phyloP scores from a whole-genome alignment of 1,140 invertebrate genomes.

The Pogonomyrmex californicus region DNA sequence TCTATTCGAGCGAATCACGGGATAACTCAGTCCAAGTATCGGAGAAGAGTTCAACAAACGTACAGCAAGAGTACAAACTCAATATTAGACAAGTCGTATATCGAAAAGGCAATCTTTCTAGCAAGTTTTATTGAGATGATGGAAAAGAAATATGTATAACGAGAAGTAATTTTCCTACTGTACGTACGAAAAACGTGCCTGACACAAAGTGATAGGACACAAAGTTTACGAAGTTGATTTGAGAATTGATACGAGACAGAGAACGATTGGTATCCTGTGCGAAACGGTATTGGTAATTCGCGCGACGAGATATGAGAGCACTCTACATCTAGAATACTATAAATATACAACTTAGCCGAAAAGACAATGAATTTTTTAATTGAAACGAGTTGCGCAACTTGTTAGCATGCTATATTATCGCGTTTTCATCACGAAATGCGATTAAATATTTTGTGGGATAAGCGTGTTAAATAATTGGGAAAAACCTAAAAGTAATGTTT shows the following conservation, averaged over 20 bases:
- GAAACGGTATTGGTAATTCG: not conserved
- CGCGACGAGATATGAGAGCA: not conserved
- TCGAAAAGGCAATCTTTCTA: not conserved
- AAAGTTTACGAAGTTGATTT: not conserved
- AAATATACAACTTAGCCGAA: not conserved
- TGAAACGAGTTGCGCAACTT: not conserved
- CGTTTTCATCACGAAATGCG: not conserved
- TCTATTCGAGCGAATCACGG: slow-evolving; percentile 35
- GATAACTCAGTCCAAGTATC: slow-evolving; percentile 27
- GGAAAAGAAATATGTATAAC: not conserved
- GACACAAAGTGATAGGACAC: too few species aligned
- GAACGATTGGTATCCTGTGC: too few species aligned
- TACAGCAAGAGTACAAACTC: not conserved
- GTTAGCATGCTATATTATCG: not conserved
- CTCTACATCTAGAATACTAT: not conserved
- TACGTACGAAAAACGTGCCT: not conserved
- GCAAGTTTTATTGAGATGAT: not conserved
- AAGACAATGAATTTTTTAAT: not conserved
- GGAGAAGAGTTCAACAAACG: not conserved
- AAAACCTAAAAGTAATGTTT: not conserved
- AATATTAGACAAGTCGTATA: too few species aligned
- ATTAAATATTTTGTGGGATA: not conserved
- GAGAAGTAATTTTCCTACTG: not conserved
- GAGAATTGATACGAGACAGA: not conserved
- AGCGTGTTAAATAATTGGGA: not conserved